Base-by-base conservation (phyloP, 2,797 vertebrate species). In the Diplodus puntazzo region DNA sequence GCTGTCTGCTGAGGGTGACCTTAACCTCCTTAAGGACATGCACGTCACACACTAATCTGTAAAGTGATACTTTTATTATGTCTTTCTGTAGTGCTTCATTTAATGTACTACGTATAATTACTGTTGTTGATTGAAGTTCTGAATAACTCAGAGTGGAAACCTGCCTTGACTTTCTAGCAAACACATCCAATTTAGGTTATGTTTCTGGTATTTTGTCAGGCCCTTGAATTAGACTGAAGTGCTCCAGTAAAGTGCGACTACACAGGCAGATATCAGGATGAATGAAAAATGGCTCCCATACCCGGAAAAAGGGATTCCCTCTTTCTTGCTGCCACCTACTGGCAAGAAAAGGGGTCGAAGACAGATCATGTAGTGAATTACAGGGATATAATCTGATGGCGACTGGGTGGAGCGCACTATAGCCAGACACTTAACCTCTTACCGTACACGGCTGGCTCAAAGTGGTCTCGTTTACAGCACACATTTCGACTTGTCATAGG, bases 311-410 rank as follows among this genome's bases (percentile, higher is more conserved):
- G 39, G 3, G n/a, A 86, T 82, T 57, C 4, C 65, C 64, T 86
- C 68, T 71, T 88, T 63, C 39, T 61, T 85, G 69, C 89, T 87
- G 93, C 91, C 93, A 90, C 73, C 93, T 94, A 67, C 66, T 88
- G 94, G 77, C 20, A 11, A 45, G 18, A 21, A 46, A 45, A 0
- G 8, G 0, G 3, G 23, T 5, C 61, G 11, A 46, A 6, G 21
- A 12, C 18, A 46, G 27, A 71, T 18, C 34, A 69, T 73, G 58
- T 46, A 52, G 55, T 45, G 20, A 74, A 72, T 61, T 58, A 50
- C 27, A 66, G 8, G 10, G 59, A 27, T n/a, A 10, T 64, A 64
- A 79, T 66, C 12, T 63, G 62, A 86, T 72, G 61, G 63, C 77
- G 34, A 67, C 62, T 69, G 80, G 76, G 64, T 72, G 52, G 63